Base-by-base conservation (phyloP, 1,140 invertebrate genomes). In the Camponotus floridanus region DNA sequence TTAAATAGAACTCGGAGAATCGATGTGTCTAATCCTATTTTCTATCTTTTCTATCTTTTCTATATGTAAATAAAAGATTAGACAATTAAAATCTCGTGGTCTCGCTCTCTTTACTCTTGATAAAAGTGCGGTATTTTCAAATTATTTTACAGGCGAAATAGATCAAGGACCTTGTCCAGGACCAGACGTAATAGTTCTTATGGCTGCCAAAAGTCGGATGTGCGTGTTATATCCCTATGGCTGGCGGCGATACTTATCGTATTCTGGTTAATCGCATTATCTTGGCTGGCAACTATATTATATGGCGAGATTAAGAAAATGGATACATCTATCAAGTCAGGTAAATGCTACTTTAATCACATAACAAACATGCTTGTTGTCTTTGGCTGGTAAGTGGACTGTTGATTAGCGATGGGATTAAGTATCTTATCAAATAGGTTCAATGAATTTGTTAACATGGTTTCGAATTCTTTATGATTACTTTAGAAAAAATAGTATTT, bases 261-360 rank as follows among this genome's bases (percentile, higher is more conserved):
- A 0, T 93, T 95, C 87, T 96, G 95, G 95, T 83, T 96, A 62
- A 91, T 94, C 21, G 91, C 92, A 36, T 89, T 96, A 1, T 94
- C 95, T 8, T 95, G 95, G 95, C 80, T 95, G 26, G 95, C 95
- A 33, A 91, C 94, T n/a, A 91, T 95, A 70, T 90, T 96, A n/a
- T 95, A 95, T 64, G 92, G 93, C 67, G 95, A 96, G 91, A 94
- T 96, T 64, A 92, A 91, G 81, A 93, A 92, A 62, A 94, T 96
- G 90, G 94, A 96, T 62, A 84, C 89, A 31, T 94, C 94, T 39
- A 93, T 96, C 87, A 94, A 94, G 87, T 93, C 94, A 91, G 95
- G 95, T 96, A 92, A 93, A 87, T 76, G 15, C 0, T 45, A 36
- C 13, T n/a, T 79, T 21, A 1, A 0, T 26, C 13, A 7, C 11